Base-by-base conservation (phyloP, 1,140 invertebrate genomes). In the Panagrolaimus sp. region DNA sequence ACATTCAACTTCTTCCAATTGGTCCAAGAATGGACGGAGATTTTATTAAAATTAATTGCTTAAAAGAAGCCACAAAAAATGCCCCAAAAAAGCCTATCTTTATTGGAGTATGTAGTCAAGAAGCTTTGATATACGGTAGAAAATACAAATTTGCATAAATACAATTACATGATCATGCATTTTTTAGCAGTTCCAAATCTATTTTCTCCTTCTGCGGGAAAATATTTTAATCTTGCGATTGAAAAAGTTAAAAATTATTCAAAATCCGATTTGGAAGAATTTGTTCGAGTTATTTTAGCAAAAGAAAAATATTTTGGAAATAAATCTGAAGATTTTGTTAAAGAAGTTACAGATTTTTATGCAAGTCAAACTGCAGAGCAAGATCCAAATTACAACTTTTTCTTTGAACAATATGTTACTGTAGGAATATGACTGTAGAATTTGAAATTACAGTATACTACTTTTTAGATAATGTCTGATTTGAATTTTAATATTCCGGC, bases 391-490 rank as follows among this genome's bases (percentile, higher is more conserved):
- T 26, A 58, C 17, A 58, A 26, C 17, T 58, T 58, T n/a, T 58
- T 26, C 52, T 58, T 58, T 58, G 52, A 58, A 21, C 52, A 28
- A 5, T 58, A 26, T 28, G 17, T 7, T 38, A 38, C 32, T 38
- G 32, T 38, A 38, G 7, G 32, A n/a, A n/a, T n/a, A n/a, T 38
- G 32, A 38, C 7, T 38, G 2, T 38, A 38, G 32, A 2, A 38
- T 38, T 4, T 38, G 32, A 38, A 4, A 38, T 7, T 4, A 4
- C 32, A 38, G 7, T 38, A 38, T 4, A 4, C 32, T 4, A 38
- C 7, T 38, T 38, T 28, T 28, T 43, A 67, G 38, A 2, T 68
- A 9, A 6, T 68, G 1, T 64, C 48, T 17, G 67, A 68, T 68
- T 24, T 68, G 2, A 52, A 68, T 9, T 58, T 58, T 28, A 58